Evolutionary conservation across 37 sponge, comb jelly and placozoan genomes (phyloP).

Genomic region (Ianthella basta): DNA sequence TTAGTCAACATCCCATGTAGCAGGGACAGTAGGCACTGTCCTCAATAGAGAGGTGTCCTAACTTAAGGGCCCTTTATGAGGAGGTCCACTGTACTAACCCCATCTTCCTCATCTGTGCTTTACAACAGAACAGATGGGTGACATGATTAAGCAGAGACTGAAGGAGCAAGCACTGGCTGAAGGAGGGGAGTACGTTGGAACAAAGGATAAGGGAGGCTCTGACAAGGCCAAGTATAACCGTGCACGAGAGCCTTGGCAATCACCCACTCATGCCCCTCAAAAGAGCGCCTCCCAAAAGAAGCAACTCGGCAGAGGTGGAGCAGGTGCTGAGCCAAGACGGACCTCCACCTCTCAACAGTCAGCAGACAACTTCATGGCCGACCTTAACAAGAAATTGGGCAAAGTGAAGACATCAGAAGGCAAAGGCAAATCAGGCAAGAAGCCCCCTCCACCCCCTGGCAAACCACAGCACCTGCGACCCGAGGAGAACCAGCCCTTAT

Average conservation of each 20-base stretch:
- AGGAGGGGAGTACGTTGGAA: background rate
- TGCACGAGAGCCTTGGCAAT: background rate
- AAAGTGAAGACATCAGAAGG: background rate
- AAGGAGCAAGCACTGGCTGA: background rate
- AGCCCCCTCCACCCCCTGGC: background rate
- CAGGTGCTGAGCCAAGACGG: no score
- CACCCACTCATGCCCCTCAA: background rate
- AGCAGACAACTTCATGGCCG: background rate
- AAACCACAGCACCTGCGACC: background rate
- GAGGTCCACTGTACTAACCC: background rate
- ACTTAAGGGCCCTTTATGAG: no score
- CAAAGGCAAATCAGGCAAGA: background rate
- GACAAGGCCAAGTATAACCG: background rate
- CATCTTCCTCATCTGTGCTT: background rate
- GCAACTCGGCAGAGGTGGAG: no score
- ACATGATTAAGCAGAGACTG: constrained; percentile 8
- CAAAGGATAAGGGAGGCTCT: background rate
- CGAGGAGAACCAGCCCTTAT: background rate
- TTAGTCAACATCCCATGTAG: no score
- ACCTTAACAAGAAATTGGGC: background rate
- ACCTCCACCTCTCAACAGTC: background rate
- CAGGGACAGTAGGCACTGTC: no score
- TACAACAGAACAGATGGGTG: background rate
- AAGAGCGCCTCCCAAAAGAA: no score
- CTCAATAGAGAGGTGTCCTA: no score